A percentile compares a stretch with the other conserved stretches of the same genome.
Evolutionary conservation across 2,797 vertebrate species (phyloP).

Genomic region (Falco novaeseelandiae): DNA sequence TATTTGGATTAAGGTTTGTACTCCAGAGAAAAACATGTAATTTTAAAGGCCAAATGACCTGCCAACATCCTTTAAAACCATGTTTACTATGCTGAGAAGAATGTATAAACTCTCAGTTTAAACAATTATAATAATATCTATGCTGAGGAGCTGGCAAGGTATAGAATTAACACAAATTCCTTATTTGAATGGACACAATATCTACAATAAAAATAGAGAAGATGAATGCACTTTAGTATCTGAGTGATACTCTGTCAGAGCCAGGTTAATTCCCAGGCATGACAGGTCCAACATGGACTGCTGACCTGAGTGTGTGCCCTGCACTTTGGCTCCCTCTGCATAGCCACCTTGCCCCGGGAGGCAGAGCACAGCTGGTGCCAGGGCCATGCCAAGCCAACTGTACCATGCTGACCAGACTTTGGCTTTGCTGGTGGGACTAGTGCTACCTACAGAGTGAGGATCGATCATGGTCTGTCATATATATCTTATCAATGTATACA

Average conservation of each 20-base stretch:
- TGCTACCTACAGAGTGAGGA: background rate
- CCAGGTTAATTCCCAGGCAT: background rate
- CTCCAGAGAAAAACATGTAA: background rate
- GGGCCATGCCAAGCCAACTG: background rate
- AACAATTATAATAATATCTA: background rate
- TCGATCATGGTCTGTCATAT: background rate
- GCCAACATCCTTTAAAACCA: background rate
- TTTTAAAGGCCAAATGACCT: slow-evolving; percentile 21
- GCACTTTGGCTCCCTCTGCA: fast-evolving
- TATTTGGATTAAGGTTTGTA: slow-evolving; percentile 24
- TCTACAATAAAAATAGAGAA: background rate
- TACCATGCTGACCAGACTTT: background rate
- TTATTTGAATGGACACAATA: background rate
- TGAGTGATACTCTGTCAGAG: background rate
- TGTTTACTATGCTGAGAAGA: background rate
- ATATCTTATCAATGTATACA: no score
- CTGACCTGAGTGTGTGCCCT: background rate
- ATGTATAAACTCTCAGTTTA: background rate
- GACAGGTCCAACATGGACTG: background rate
- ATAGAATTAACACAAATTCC: background rate
- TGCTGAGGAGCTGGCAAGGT: background rate
- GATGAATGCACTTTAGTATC: background rate
- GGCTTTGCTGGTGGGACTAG: background rate
- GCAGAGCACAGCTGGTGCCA: background rate
- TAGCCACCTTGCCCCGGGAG: background rate